phyloP scores from a whole-genome alignment of 2,797 vertebrate genomes.

The Rhynchotus rufescens region DNA sequence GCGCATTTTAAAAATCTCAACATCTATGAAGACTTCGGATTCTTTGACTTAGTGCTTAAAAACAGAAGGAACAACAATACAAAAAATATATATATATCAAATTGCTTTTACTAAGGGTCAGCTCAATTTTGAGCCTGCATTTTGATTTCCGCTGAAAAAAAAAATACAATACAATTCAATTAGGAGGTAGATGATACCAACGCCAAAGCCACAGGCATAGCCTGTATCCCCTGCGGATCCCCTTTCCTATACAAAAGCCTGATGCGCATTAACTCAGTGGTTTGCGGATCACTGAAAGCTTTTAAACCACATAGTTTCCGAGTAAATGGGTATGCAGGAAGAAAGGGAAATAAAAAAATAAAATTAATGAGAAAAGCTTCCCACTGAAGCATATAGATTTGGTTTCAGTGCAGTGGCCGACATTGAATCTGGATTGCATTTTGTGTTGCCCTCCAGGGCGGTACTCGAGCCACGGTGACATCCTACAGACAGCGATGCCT shows the following conservation, averaged over 20 bases:
- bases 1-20: background rate
- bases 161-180: slow-evolving; percentile 1
- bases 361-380: background rate
- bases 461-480: background rate
- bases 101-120: slow-evolving; percentile 18
- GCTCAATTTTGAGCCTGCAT: slow-evolving; percentile 30
- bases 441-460: background rate
- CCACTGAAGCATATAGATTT: background rate
- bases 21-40: background rate
- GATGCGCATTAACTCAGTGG: slow-evolving; percentile 28
- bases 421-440: background rate
- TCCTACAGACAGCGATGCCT: background rate
- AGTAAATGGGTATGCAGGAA: background rate
- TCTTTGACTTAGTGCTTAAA: background rate
- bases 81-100: background rate
- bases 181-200: background rate
- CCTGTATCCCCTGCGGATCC: slow-evolving; percentile 10
- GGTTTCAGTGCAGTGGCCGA: background rate
- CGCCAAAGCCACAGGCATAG: background rate
- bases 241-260: slow-evolving; percentile 2
- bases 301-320: slow-evolving; percentile 27
- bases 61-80: background rate
- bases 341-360: background rate
- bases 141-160: background rate
- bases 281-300: slow-evolving; percentile 40